Evolutionary conservation across 2,888 invertebrate genomes (phyloP).

Genomic region (Himalopsyche kuldschensis): DNA sequence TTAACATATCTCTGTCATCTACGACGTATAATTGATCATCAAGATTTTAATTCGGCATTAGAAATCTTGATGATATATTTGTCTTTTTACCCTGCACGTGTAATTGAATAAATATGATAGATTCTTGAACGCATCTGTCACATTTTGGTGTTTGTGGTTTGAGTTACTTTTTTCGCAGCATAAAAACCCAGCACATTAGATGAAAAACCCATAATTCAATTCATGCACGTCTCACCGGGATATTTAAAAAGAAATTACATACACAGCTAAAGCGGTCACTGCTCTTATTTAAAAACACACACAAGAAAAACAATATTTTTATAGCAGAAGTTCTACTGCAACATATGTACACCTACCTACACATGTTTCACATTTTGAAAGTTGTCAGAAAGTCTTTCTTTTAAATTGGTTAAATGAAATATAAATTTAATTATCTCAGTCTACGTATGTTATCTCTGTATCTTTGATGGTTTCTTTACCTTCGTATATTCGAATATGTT

Average conservation of each 20-base stretch:
- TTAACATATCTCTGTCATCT: no score
- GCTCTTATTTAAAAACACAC: not conserved
- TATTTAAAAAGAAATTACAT: not conserved
- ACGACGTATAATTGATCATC: no score
- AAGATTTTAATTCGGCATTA: no score
- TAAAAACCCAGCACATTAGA: not conserved
- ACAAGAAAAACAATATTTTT: not conserved
- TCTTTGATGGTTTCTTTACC: no score
- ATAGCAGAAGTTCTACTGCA: not conserved
- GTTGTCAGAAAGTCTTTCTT: not conserved
- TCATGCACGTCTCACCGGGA: not conserved
- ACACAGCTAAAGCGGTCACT: not conserved
- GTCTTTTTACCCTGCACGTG: no score
- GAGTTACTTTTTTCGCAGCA: no score
- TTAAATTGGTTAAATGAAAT: not conserved
- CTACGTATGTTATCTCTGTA: no score
- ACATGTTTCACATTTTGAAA: not conserved
- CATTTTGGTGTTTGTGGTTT: no score
- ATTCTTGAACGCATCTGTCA: no score
- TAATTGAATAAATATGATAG: no score
- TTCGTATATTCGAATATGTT: no score
- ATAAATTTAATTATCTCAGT: not conserved
- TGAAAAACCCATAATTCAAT: not conserved
- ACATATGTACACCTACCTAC: not conserved
- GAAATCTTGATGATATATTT: no score